These are phyloP conservation scores for Steinernema feltiae DNA, from an alignment of 1,140 invertebrate species.

Conservation along the genomic window DNA sequence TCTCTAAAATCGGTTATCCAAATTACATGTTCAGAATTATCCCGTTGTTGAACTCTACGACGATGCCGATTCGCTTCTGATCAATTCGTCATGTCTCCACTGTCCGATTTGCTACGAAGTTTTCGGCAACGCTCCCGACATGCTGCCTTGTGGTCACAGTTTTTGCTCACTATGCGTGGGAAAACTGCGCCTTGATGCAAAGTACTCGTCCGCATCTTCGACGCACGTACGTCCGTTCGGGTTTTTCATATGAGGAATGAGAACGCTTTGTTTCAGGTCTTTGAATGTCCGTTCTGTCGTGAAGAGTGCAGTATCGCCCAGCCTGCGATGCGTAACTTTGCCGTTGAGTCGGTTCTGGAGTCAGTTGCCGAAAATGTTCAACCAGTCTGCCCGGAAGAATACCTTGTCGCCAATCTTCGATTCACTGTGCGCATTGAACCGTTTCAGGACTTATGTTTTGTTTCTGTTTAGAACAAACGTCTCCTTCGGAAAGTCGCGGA, in stretches of 20 bases:
- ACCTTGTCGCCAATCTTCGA: neutral
- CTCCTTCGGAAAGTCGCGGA: neutral
- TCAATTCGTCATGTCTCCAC: constrained; percentile 1
- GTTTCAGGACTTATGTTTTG: neutral
- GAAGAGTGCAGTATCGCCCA: neutral
- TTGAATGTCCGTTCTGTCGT: neutral
- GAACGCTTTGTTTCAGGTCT: neutral
- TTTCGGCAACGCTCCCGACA: neutral
- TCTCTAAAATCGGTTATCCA: neutral
- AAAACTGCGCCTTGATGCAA: neutral
- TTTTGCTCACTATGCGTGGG: neutral
- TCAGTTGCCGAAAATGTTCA: neutral
- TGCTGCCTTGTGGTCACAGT: neutral
- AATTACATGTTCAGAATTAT: neutral
- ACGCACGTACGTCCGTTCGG: neutral
- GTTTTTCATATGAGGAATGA: neutral
- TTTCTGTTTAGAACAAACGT: neutral
- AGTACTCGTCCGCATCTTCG: neutral
- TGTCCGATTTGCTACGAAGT: constrained; percentile 6
- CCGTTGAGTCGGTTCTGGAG: neutral
- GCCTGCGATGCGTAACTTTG: neutral
- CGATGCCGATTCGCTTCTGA: neutral
- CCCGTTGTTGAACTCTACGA: neutral
- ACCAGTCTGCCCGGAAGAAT: neutral
- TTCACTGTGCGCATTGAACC: neutral